These are phyloP conservation scores for Monomorium pharaonis DNA, from an alignment of 1,140 invertebrate genomes.

Conservation along the genomic window DNA sequence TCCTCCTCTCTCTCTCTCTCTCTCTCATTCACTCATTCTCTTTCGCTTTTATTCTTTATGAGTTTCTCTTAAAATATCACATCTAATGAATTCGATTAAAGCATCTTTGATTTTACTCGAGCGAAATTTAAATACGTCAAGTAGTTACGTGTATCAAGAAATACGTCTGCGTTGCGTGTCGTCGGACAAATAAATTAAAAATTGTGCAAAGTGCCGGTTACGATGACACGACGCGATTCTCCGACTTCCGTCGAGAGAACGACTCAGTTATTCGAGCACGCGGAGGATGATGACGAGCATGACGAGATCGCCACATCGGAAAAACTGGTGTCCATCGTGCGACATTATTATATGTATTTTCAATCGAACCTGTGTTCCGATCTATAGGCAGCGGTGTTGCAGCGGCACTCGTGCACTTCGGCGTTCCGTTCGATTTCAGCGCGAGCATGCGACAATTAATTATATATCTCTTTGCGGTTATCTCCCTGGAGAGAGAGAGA, in stretches of 20 bases:
- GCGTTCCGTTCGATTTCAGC: not conserved
- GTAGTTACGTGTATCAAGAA: not conserved
- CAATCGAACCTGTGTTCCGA: not conserved
- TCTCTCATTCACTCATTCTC: not conserved
- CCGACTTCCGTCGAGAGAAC: not conserved
- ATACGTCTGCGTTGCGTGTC: not conserved
- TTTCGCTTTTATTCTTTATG: not conserved
- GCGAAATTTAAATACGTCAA: not conserved
- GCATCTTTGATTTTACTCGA: no score
- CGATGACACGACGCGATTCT: constrained; percentile 37
- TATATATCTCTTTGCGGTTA: not conserved
- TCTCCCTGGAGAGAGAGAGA: not conserved
- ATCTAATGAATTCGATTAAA: not conserved
- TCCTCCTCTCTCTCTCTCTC: not conserved
- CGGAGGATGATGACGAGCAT: constrained; percentile 42
- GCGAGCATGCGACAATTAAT: not conserved
- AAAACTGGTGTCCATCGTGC: not conserved
- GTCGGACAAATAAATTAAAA: constrained; percentile 13
- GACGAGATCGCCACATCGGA: not conserved
- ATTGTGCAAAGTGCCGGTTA: constrained; percentile 30
- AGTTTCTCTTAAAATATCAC: not conserved
- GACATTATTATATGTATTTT: not conserved
- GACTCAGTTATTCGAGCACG: not conserved
- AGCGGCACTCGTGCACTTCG: not conserved
- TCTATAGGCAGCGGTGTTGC: not conserved